Evolutionary conservation across 2,888 invertebrate species (phyloP).

Genomic region (Galerucella nymphaeae): DNA sequence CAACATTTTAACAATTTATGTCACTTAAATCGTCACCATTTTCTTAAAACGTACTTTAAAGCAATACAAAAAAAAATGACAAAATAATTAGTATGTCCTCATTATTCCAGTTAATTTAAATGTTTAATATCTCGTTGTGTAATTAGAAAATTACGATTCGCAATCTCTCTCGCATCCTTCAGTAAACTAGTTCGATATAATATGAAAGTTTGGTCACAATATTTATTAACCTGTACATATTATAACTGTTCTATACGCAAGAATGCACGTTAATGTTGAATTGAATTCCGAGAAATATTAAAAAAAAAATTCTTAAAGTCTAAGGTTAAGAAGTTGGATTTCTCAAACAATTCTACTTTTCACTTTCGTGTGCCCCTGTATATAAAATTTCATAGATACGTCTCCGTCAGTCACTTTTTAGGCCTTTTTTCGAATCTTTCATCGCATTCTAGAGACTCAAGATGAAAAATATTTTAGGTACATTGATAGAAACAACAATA

Average conservation of each 20-base stretch:
- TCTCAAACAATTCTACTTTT: too few relatives aligned
- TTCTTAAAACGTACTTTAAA: background rate
- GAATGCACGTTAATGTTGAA: background rate
- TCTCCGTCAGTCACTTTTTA: too few relatives aligned
- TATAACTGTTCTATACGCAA: background rate
- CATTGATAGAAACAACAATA: too few relatives aligned
- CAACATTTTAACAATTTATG: background rate
- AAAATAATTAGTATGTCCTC: background rate
- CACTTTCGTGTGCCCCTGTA: too few relatives aligned
- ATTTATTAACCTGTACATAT: background rate
- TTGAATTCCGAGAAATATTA: too few relatives aligned
- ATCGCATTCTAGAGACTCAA: too few relatives aligned
- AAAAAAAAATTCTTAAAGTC: too few relatives aligned
- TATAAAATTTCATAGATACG: too few relatives aligned
- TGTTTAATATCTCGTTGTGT: background rate
- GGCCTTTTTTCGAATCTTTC: too few relatives aligned
- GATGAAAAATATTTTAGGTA: too few relatives aligned
- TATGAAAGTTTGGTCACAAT: constrained; percentile 4
- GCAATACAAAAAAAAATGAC: background rate
- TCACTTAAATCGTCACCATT: background rate
- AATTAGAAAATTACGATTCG: background rate
- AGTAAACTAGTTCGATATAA: background rate
- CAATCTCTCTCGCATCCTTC: constrained; percentile 5
- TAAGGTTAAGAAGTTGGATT: too few relatives aligned
- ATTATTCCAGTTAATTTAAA: background rate